Base-by-base conservation (phyloP, 2,888 invertebrate genomes). In the Stegana nigrithorax region DNA sequence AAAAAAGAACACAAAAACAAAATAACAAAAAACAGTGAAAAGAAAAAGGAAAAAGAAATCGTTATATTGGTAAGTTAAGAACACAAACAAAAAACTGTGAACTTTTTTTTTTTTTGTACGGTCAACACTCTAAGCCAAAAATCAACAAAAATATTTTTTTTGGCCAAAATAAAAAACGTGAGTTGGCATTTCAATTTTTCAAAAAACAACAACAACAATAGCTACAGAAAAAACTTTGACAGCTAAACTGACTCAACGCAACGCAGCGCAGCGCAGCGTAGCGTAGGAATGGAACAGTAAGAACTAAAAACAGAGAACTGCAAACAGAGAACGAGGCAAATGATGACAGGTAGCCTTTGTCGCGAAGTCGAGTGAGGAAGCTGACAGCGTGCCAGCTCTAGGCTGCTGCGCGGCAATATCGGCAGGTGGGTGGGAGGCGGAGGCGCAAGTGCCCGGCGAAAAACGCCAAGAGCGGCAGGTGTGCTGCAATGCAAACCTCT, bases 81-180 rank as follows among this genome's bases (percentile, higher is more conserved):
- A 55, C 32, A 32, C 21, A 55, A 55, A 55, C 36, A 55, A 55
- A 55, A 55, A 32, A 32, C 17, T 19, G 21, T 32, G n/a, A 12
- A 32, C 32, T 32, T 32, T 51, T 26, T 17, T 32, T 19, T 55
- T 75, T 73, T 74, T 69, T 78, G 75, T 75, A 75, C 73, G 78
- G 75, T 75, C 78, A 75, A 75, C 78, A 75, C 75, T 77, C 75
- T 75, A 75, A 75, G 78, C 75, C 78, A 78, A 77, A 75, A 75
- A 75, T 75, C 78, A 75, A 78, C 75, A 75, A 74, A 75, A 72
- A 72, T 73, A 76, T 53, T 47, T 50, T 25, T 36, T 19, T 21
- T 55, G 53, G 53, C 51, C 51, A 53, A 56, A 69, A 75, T 69
- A 45, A 55, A 55, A 55, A 55, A 75, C 78, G 78, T 75, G 75